Conservation (phyloP, 2,888 invertebrate species). For the Seira ritae region DNA sequence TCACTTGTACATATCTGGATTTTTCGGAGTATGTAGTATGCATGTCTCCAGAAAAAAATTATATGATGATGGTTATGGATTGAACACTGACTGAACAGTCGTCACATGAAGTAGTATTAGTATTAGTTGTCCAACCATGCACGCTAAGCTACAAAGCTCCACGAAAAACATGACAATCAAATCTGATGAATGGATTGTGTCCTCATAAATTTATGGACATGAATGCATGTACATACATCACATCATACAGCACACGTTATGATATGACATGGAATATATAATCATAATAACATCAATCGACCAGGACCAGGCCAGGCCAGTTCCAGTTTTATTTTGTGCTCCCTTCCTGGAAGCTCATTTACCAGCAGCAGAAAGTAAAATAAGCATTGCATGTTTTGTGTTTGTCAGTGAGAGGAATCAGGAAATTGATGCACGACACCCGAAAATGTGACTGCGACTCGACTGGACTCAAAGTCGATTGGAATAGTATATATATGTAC, state of each 20-base stretch:
- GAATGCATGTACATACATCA: neutral
- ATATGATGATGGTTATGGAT: too few relatives aligned
- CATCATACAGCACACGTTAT: neutral
- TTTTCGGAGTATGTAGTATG: conserved; percentile 23
- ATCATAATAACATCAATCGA: neutral
- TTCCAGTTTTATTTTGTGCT: too few relatives aligned
- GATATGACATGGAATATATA: neutral
- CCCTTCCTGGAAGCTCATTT: neutral
- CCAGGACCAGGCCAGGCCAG: too few relatives aligned
- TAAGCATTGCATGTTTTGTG: too few relatives aligned
- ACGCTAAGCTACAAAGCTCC: too few relatives aligned
- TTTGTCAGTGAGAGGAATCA: neutral
- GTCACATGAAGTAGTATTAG: too few relatives aligned
- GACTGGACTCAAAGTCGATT: too few relatives aligned
- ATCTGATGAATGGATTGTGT: neutral
- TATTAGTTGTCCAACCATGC: too few relatives aligned
- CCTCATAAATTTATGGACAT: neutral
- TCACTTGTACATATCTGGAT: conserved; percentile 36
- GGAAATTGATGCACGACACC: neutral
- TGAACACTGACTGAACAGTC: too few relatives aligned
- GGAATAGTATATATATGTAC: too few relatives aligned
- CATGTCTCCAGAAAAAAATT: too few relatives aligned
- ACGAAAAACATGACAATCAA: neutral
- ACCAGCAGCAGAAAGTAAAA: too few relatives aligned
- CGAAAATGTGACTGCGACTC: neutral